These are phyloP conservation scores for Premnoplex brunnescens DNA, from an alignment of 2,797 vertebrate species.

Conservation along the genomic window DNA sequence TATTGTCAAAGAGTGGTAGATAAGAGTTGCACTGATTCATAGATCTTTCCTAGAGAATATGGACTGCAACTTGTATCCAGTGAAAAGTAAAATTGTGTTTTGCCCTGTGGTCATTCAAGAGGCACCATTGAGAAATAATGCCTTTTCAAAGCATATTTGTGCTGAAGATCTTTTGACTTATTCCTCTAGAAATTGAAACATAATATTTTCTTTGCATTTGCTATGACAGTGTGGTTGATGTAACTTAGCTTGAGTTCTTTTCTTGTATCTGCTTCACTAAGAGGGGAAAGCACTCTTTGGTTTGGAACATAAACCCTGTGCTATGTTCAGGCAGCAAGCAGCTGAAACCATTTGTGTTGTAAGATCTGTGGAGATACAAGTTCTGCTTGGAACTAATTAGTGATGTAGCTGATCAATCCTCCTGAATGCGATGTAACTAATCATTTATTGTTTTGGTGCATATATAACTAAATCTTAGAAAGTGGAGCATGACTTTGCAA, in stretches of 20 bases:
- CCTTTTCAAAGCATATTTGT: background rate
- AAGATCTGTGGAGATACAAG: background rate
- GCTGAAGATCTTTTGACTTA: background rate
- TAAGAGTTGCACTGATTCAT: background rate
- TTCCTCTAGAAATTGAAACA: background rate
- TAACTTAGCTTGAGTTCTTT: background rate
- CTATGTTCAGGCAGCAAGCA: background rate
- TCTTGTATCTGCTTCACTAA: background rate
- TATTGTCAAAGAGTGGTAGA: conserved; percentile 39
- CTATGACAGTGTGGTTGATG: background rate
- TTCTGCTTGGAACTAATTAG: background rate
- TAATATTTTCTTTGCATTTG: background rate
- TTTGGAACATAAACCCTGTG: background rate
- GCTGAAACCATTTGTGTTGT: background rate
- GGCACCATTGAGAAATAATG: background rate
- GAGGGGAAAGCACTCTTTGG: background rate
- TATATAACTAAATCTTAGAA: background rate
- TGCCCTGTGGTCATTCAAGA: background rate
- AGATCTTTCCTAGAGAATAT: background rate
- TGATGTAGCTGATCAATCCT: background rate
- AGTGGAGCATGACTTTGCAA: background rate
- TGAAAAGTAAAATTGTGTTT: background rate
- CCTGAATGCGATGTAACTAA: background rate
- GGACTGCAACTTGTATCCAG: background rate
- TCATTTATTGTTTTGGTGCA: background rate